Evolutionary conservation across 2,113 vertebrate species (phyloP).

Genomic region (Notarius quadriscutis): DNA sequence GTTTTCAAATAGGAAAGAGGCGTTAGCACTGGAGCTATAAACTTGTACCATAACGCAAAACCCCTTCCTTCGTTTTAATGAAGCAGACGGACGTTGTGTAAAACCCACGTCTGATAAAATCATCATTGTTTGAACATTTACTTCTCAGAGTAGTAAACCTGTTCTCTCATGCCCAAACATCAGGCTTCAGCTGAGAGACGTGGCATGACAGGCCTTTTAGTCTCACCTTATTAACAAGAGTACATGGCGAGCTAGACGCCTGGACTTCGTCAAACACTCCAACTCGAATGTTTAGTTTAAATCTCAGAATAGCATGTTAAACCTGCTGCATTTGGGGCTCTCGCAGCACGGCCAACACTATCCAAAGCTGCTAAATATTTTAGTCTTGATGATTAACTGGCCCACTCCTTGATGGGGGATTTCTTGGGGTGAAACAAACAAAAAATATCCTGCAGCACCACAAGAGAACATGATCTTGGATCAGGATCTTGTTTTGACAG

Average conservation of each 20-base stretch:
- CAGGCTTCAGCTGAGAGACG: neutral
- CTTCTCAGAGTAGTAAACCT: slow-evolving; percentile 23
- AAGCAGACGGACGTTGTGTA: slow-evolving; percentile 25
- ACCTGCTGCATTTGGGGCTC: slow-evolving; percentile 51
- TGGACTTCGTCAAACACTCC: slow-evolving; percentile 65
- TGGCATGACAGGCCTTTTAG: neutral
- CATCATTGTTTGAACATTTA: slow-evolving; percentile 1
- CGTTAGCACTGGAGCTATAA: slow-evolving; percentile 52
- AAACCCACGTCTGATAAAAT: neutral
- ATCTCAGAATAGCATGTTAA: slow-evolving; percentile 55
- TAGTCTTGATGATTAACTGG: neutral
- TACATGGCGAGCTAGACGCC: slow-evolving; percentile 51
- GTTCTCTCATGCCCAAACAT: slow-evolving; percentile 6
- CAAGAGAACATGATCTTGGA: slow-evolving; percentile 54
- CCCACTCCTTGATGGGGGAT: slow-evolving; percentile 24
- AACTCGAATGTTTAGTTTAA: slow-evolving; percentile 68
- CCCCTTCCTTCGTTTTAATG: slow-evolving; percentile 38
- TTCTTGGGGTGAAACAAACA: slow-evolving; percentile 64
- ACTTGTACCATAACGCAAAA: slow-evolving; percentile 36
- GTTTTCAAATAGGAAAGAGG: slow-evolving; percentile 70
- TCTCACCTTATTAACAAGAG: slow-evolving; percentile 59
- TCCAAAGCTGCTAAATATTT: slow-evolving; percentile 51
- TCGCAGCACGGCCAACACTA: slow-evolving; percentile 50
- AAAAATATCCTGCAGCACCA: slow-evolving; percentile 51
- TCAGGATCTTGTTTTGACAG: slow-evolving; percentile 50